These are phyloP conservation scores for Theocolax elegans DNA, from an alignment of 1,140 invertebrate species.

Conservation along the genomic window DNA sequence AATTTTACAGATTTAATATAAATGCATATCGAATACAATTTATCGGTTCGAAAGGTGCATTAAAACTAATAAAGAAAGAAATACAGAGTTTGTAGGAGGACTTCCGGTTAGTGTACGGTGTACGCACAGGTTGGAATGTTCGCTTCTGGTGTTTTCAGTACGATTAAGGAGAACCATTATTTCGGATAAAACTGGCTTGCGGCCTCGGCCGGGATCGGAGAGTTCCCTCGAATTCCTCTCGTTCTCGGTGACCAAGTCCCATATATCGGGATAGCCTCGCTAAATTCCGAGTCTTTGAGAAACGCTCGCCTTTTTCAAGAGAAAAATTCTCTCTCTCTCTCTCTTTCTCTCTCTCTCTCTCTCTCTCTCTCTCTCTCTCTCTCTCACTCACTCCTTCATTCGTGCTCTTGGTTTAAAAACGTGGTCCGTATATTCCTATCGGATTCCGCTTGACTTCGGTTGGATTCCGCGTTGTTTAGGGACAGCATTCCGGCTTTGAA, in stretches of 20 bases:
- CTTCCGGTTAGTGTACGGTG: conserved; percentile 48
- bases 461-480: conserved; percentile 32
- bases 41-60: no score
- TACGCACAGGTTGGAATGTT: conserved; percentile 49
- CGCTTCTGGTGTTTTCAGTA: conserved; percentile 47
- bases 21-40: no score
- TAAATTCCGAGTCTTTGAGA: conserved; percentile 36
- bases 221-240: conserved; percentile 41
- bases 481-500: conserved; percentile 34
- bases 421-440: conserved; percentile 28
- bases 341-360: not conserved
- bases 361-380: no score
- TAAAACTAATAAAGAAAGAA: not conserved
- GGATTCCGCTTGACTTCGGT: conserved; percentile 20
- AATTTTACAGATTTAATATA: no score
- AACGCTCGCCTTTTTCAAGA: conserved; percentile 16
- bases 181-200: conserved; percentile 46
- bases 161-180: conserved; percentile 58
- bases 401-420: not conserved
- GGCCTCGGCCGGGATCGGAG: conserved; percentile 8
- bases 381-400: no score
- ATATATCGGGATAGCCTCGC: conserved; percentile 12
- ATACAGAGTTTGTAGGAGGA: not conserved
- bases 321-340: not conserved
- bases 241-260: conserved; percentile 41